Evolutionary conservation across 2,888 invertebrate species (phyloP).

Genomic region (Fabriciana adippe): DNA sequence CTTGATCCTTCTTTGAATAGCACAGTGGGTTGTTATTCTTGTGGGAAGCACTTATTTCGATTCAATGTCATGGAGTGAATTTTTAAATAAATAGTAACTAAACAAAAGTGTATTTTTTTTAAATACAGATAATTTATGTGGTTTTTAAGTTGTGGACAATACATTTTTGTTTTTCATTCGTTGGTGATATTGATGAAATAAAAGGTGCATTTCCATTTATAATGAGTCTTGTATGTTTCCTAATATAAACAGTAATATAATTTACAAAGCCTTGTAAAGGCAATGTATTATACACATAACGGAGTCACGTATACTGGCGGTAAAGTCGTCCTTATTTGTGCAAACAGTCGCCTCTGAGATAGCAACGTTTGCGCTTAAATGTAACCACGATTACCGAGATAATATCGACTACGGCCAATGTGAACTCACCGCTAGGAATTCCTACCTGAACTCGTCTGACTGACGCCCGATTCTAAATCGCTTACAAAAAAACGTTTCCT

Average conservation of each 20-base stretch:
- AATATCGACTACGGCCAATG: slow-evolving; percentile 45
- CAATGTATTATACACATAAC: slow-evolving; percentile 48
- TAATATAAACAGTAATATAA: slow-evolving; percentile 23
- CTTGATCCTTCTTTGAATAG: slow-evolving; percentile 5
- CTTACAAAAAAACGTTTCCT: slow-evolving; percentile 71
- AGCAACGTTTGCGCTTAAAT: slow-evolving; percentile 67
- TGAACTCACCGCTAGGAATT: slow-evolving; percentile 50
- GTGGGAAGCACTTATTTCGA: background rate
- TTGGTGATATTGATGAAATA: background rate
- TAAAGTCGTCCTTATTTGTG: slow-evolving; percentile 69
- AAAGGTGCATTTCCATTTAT: slow-evolving; percentile 7
- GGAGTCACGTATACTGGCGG: slow-evolving; percentile 52
- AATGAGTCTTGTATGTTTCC: background rate
- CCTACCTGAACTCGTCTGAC: slow-evolving; percentile 65
- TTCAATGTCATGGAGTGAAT: too few relatives aligned
- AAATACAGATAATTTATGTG: too few relatives aligned
- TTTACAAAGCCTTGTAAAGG: slow-evolving; percentile 44
- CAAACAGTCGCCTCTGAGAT: slow-evolving; percentile 68
- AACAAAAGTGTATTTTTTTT: too few relatives aligned
- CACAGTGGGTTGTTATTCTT: background rate
- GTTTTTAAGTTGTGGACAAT: too few relatives aligned
- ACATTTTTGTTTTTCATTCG: too few relatives aligned
- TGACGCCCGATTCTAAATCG: slow-evolving; percentile 55
- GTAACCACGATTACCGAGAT: slow-evolving; percentile 56
- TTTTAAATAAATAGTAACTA: too few relatives aligned